Conservation (phyloP, 2,113 vertebrate species). For the Baryphthengus martii region DNA sequence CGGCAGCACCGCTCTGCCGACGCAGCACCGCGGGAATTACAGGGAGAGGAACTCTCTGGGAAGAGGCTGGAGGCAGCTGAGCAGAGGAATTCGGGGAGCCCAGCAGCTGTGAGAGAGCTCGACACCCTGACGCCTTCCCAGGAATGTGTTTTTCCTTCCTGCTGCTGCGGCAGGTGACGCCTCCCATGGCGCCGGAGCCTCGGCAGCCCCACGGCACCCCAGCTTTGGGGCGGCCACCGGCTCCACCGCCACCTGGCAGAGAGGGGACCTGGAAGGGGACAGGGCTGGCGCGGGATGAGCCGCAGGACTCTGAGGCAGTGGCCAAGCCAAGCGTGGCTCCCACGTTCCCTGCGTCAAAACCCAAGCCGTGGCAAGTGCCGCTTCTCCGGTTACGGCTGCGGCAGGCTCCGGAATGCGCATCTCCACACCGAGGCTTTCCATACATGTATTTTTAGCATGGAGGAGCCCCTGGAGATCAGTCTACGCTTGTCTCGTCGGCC, state of each 20-base stretch:
- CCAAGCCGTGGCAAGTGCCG: not conserved
- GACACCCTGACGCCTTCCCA: not conserved
- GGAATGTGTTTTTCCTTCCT: conserved; percentile 28
- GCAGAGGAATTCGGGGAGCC: not conserved
- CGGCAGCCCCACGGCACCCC: not conserved
- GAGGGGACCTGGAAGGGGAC: not conserved
- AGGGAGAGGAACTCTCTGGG: not conserved
- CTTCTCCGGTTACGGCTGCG: not conserved
- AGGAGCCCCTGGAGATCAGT: not conserved
- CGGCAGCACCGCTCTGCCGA: not conserved
- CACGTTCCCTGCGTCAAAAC: not conserved
- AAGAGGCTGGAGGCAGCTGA: conserved; percentile 8
- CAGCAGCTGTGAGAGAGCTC: conserved; percentile 2
- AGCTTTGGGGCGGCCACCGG: accelerated
- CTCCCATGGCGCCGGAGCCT: not conserved
- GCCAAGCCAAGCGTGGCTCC: accelerated
- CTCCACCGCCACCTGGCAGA: not conserved
- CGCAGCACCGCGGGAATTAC: not conserved
- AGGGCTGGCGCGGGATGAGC: not conserved
- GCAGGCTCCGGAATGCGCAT: not conserved
- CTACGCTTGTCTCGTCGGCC: not conserved
- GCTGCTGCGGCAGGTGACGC: not conserved
- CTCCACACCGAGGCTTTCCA: not conserved
- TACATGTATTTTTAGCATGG: not conserved
- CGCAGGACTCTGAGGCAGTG: not conserved